phyloP scores from a whole-genome alignment of 2,797 vertebrate genomes.

The Geotrypetes seraphini region DNA sequence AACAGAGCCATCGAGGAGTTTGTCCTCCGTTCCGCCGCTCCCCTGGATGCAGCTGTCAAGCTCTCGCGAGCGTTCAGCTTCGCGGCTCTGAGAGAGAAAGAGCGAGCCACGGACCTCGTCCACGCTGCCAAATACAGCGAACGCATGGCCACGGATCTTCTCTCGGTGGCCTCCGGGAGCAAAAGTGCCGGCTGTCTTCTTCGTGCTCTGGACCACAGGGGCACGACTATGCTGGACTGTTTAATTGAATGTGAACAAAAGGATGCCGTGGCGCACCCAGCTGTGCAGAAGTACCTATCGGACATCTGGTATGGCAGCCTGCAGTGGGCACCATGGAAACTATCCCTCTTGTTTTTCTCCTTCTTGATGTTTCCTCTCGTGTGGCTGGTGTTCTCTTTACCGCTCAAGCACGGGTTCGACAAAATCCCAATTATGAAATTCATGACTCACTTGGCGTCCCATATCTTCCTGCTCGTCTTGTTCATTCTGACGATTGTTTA shows the following conservation, averaged over 20 bases:
- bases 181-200: constrained; percentile 25
- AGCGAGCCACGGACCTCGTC: constrained; percentile 29
- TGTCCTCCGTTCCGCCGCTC: constrained; percentile 31
- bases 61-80: constrained; percentile 35
- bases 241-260: constrained; percentile 41
- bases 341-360: constrained; percentile 33
- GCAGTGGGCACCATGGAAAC: constrained; percentile 35
- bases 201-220: constrained; percentile 28
- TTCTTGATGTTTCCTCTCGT: constrained; percentile 33
- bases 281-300: constrained; percentile 42
- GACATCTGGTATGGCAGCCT: constrained; percentile 40
- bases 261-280: constrained; percentile 35
- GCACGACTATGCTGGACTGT: constrained; percentile 32
- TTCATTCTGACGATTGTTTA: constrained; percentile 42
- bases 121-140: constrained; percentile 36
- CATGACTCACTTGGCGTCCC: constrained; percentile 46
- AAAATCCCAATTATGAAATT: constrained; percentile 45
- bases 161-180: constrained; percentile 26
- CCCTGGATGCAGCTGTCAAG: constrained; percentile 37
- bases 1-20: constrained; percentile 35
- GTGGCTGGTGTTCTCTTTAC: constrained; percentile 41
- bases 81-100: constrained; percentile 35
- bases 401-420: constrained; percentile 33
- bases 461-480: constrained; percentile 36
- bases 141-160: constrained; percentile 35